Evolutionary conservation across 2,888 invertebrate genomes (phyloP), one percentile per base, ranked within the genome.

Genomic region (Psococerastis gibbosa): DNA sequence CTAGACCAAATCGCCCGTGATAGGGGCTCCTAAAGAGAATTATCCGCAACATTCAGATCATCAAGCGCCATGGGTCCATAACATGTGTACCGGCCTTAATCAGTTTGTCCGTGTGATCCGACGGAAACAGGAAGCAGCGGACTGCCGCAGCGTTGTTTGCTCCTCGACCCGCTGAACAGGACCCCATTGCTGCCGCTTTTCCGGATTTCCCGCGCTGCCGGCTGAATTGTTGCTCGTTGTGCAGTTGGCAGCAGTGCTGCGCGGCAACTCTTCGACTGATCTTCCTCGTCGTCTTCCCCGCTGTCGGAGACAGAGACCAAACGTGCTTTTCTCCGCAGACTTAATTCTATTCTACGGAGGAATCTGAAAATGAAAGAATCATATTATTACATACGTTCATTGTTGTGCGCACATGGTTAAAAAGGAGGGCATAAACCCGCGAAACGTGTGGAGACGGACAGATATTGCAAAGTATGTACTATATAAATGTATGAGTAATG

Each of bases 291-390:
- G 44, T 56, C 58, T 46, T 57, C 59, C 46, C 70, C 68, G 50
- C 65, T 67, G 49, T 67, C 68, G 20, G 66, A 62, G 18, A 63
- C 66, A 50, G 65, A 65, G 16, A 61, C 52, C 51, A 68, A 65
- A 52, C 65, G 69, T 55, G 75, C 74, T 52, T 71, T 73, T 58
- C 72, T 69, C 60, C 77, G 75, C 52, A 80, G 62, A 55, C 78
- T 79, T 55, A 73, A 68, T 56, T 80, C 78, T 53, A 80, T 60
- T 51, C 79, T 68, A 52, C 76, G 67, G 44, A 80, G 64, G 61
- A 79, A 80, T 61, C 79, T 79, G 56, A 15, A 53, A 44, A 17
- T 41, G 43, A 35, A 23, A 42, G 32, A 35, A 22, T 34, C 13
- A 13, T 41, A 8, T 8, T 18, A 6, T 18, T 35, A 6, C 5